phyloP scores from a whole-genome alignment of 2,888 invertebrate genomes.

The Pteria penguin region DNA sequence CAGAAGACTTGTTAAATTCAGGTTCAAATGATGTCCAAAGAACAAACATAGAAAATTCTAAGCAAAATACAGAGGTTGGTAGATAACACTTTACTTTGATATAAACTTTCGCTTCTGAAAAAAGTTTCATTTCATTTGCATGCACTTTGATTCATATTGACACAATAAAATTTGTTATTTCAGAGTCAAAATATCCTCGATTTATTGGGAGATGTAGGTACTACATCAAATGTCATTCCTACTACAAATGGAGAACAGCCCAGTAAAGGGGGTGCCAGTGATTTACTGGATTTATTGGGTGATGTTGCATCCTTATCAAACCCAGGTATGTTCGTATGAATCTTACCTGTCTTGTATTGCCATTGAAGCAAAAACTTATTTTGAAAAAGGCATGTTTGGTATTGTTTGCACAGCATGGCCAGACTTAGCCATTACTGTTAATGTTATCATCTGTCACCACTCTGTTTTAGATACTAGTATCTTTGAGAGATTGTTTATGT shows the following conservation, averaged over 20 bases:
- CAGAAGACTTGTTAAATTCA: conserved; percentile 44
- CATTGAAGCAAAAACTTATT: background rate
- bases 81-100: too few relatives aligned
- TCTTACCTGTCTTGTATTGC: background rate
- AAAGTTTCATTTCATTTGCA: background rate
- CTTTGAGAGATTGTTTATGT: too few relatives aligned
- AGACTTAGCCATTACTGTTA: too few relatives aligned
- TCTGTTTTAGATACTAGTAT: too few relatives aligned
- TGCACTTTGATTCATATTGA: background rate
- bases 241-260: conserved; percentile 81
- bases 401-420: too few relatives aligned
- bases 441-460: too few relatives aligned
- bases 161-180: conserved; percentile 28
- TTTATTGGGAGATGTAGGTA: conserved; percentile 85
- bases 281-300: conserved; percentile 92
- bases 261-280: conserved; percentile 81
- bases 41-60: conserved; percentile 51
- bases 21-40: conserved; percentile 40
- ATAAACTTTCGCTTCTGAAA: background rate
- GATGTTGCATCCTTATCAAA: conserved; percentile 62
- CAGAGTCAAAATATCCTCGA: conserved; percentile 85
- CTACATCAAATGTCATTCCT: conserved; percentile 56
- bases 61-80: background rate
- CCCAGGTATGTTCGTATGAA: conserved; percentile 24
- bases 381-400: too few relatives aligned